phyloP scores from a whole-genome alignment of 2,113 vertebrate species.

The Himantopus leucocephalus region DNA sequence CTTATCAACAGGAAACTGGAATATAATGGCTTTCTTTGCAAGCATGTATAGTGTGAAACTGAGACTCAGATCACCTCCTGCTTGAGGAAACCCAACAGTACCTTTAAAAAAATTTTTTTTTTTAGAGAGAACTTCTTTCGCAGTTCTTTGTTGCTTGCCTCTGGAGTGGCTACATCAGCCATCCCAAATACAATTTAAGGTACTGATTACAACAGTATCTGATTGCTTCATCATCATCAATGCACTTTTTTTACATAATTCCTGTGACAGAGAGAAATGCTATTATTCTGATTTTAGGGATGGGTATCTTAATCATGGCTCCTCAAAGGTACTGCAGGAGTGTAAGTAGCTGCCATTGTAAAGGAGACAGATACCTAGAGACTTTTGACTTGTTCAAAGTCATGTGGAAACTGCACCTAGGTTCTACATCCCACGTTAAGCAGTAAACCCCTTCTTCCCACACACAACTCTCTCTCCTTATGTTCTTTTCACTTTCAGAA shows the following conservation, averaged over 20 bases:
- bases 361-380: neutral
- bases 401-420: neutral
- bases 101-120: neutral
- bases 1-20: neutral
- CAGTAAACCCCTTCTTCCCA: neutral
- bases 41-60: neutral
- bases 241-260: neutral
- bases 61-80: neutral
- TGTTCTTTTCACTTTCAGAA: neutral
- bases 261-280: neutral
- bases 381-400: neutral
- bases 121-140: neutral
- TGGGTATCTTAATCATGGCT: neutral
- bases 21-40: neutral
- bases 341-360: neutral
- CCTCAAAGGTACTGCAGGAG: neutral
- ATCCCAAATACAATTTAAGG: neutral
- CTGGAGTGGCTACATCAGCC: neutral
- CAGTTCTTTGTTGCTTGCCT: neutral
- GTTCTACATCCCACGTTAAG: neutral
- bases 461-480: neutral
- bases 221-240: constrained; percentile 14
- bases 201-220: neutral
- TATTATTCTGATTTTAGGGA: neutral
- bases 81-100: neutral